Percentiles rank a stretch among this genome's conserved stretches.
Conservation (phyloP, 2,888 invertebrate genomes). For the Papilio elwesi region DNA sequence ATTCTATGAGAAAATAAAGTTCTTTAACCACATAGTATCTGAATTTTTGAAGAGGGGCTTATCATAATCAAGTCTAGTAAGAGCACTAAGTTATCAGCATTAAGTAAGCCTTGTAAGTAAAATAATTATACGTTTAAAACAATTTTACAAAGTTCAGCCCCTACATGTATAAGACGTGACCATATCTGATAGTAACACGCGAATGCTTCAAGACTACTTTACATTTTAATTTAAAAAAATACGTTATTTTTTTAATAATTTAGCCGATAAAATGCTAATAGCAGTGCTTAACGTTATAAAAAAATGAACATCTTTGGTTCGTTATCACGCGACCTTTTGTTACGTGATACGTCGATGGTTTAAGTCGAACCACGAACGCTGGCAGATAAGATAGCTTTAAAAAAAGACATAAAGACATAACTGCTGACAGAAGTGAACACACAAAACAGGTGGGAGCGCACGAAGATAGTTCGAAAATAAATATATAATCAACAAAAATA, state of each 20-base stretch:
- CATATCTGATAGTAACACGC: constrained; percentile 8
- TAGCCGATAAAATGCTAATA: constrained; percentile 10
- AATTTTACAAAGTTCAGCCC: constrained; percentile 11
- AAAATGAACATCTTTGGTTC: constrained; percentile 26
- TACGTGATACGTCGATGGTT: constrained; percentile 19
- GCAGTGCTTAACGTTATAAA: constrained; percentile 7
- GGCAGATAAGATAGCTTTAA: neutral
- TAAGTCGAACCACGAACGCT: neutral
- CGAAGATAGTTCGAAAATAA: too few species aligned
- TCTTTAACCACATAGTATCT: too few species aligned
- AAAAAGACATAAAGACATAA: neutral
- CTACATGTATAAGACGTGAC: constrained; percentile 3
- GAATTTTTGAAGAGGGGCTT: neutral
- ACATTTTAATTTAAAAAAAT: constrained; percentile 34
- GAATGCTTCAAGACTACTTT: constrained; percentile 17
- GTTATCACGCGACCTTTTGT: constrained; percentile 29
- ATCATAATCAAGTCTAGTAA: neutral
- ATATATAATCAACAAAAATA: too few species aligned
- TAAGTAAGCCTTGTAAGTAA: constrained; percentile 4
- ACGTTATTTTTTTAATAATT: constrained; percentile 11
- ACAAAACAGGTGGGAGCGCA: too few species aligned
- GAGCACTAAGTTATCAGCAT: neutral
- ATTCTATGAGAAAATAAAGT: too few species aligned
- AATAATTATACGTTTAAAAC: constrained; percentile 18
- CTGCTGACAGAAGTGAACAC: too few species aligned